phyloP scores from a whole-genome alignment of 2,888 invertebrate species.

The Callyntrura guangdongensis region DNA sequence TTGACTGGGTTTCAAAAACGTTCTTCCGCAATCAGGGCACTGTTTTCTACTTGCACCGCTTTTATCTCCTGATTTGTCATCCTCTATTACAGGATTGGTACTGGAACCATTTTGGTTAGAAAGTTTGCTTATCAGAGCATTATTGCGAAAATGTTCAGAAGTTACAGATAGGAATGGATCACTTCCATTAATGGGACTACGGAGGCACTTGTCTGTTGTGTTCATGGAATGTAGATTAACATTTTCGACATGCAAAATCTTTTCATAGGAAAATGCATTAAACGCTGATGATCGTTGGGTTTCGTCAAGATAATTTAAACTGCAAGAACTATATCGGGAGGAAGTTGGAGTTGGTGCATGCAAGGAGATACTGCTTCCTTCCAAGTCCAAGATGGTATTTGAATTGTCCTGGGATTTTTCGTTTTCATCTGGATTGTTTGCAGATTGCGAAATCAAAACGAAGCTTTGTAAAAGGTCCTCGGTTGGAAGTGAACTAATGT shows the following conservation, averaged over 20 bases:
- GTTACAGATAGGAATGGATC: slow-evolving; percentile 66
- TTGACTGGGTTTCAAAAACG: slow-evolving; percentile 88
- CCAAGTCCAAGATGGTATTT: not conserved
- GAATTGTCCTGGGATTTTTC: not conserved
- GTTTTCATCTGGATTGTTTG: slow-evolving; percentile 26
- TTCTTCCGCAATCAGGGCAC: slow-evolving; percentile 87
- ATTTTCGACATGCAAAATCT: not conserved
- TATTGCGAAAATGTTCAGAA: slow-evolving; percentile 7
- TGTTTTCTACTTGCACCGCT: slow-evolving; percentile 65
- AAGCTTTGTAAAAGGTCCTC: slow-evolving; percentile 87
- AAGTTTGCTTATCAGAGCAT: not conserved
- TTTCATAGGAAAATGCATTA: not conserved
- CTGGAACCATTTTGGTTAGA: not conserved
- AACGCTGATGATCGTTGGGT: not conserved
- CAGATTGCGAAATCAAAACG: slow-evolving; percentile 85
- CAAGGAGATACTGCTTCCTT: not conserved
- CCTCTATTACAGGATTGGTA: not conserved
- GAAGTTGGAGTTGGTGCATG: slow-evolving; percentile 7
- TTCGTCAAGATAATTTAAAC: not conserved
- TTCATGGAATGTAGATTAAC: not conserved
- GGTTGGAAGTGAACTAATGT: slow-evolving; percentile 87
- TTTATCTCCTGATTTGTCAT: slow-evolving; percentile 18
- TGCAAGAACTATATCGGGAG: not conserved
- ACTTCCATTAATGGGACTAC: slow-evolving; percentile 9
- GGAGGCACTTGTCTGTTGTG: not conserved